A percentile compares a stretch with the other conserved stretches of the same genome.
Conservation (phyloP, 2,888 invertebrate genomes). For the Sminthurinus aureus region DNA sequence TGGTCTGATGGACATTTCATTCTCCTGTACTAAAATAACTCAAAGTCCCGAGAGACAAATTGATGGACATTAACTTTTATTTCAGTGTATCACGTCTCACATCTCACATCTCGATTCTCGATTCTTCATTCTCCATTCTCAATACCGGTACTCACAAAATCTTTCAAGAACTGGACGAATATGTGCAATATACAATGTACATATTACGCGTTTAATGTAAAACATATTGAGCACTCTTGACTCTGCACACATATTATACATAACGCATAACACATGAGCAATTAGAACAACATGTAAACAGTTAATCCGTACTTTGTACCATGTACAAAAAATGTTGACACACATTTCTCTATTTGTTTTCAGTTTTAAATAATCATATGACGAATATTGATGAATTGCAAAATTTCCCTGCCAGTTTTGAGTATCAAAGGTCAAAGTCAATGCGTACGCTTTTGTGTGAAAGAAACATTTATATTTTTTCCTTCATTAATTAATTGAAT, state of each 20-base stretch:
- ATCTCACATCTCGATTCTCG: not conserved
- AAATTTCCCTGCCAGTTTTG: too few species aligned
- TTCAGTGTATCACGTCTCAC: not conserved
- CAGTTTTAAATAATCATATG: not conserved
- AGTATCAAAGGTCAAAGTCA: too few species aligned
- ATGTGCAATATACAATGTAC: not conserved
- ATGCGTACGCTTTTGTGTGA: too few species aligned
- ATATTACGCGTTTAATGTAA: not conserved
- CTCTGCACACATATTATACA: too few species aligned
- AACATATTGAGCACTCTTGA: too few species aligned
- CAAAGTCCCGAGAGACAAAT: not conserved
- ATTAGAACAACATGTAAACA: too few species aligned
- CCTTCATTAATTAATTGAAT: too few species aligned
- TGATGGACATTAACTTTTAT: not conserved
- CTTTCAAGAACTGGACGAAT: not conserved
- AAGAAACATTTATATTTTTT: too few species aligned
- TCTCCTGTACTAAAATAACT: not conserved
- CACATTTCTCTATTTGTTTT: not conserved
- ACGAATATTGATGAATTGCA: too few species aligned
- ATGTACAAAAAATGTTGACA: not conserved
- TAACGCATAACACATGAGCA: too few species aligned
- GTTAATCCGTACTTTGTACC: too few species aligned
- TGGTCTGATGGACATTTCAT: conserved; percentile 23
- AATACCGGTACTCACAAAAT: not conserved
- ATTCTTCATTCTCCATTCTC: not conserved